These are phyloP conservation scores for Grammomys surdaster DNA, from an alignment of 2,113 vertebrate species.

Conservation along the genomic window DNA sequence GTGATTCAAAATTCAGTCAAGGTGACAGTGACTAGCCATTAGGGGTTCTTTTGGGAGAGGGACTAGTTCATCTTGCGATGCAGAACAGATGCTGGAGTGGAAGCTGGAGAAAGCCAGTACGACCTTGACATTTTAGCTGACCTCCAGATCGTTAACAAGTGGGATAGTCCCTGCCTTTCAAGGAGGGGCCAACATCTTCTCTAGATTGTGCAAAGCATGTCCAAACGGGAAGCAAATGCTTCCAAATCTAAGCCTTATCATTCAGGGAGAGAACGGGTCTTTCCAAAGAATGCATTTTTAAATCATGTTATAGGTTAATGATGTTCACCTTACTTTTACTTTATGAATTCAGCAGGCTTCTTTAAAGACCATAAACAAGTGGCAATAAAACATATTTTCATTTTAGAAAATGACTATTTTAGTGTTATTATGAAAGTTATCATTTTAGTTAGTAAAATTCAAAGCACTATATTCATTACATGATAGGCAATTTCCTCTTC, in stretches of 20 bases:
- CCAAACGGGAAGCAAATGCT: background rate
- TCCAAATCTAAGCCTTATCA: background rate
- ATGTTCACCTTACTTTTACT: constrained; percentile 66
- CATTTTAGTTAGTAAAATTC: constrained; percentile 63
- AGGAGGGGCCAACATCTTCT: background rate
- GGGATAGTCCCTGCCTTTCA: background rate
- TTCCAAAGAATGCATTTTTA: constrained; percentile 80
- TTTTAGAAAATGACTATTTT: constrained; percentile 69
- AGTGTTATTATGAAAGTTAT: constrained; percentile 48
- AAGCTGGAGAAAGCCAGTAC: background rate
- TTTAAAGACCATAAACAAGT: constrained; percentile 65
- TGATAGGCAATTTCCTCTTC: constrained; percentile 69
- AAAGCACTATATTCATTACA: constrained; percentile 64
- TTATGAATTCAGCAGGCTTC: constrained; percentile 77
- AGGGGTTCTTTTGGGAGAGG: background rate
- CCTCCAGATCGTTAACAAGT: constrained; percentile 38
- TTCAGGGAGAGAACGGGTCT: constrained; percentile 57
- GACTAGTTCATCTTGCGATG: background rate
- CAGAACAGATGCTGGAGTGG: background rate
- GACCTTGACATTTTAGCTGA: constrained; percentile 7
- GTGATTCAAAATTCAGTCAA: background rate
- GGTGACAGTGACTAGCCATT: background rate
- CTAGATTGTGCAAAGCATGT: background rate
- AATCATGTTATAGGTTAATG: constrained; percentile 62
- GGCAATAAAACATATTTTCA: constrained; percentile 53